Percentiles rank a stretch among this genome's conserved stretches.
Conservation (phyloP, 2,888 invertebrate genomes). For the Rhorus exstirpatorius region DNA sequence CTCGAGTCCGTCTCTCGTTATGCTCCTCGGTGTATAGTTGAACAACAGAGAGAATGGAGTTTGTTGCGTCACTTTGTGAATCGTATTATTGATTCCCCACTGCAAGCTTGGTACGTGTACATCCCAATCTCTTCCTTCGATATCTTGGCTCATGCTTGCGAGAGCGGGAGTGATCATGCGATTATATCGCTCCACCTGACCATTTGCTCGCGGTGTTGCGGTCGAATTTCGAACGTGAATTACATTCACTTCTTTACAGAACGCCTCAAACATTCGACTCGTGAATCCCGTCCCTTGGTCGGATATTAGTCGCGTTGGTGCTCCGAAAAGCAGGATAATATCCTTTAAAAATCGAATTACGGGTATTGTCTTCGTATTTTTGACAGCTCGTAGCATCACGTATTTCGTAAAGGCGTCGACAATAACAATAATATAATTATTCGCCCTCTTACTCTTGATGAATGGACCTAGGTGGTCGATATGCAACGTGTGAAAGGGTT, state of each 20-base stretch:
- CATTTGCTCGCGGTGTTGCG: slow-evolving; percentile 76
- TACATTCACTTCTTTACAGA: slow-evolving; percentile 44
- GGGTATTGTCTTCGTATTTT: slow-evolving; percentile 25
- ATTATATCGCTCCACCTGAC: slow-evolving; percentile 76
- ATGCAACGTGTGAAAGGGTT: slow-evolving; percentile 64
- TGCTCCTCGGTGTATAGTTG: no score
- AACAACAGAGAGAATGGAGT: no score
- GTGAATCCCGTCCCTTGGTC: slow-evolving; percentile 60
- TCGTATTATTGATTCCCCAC: slow-evolving; percentile 71
- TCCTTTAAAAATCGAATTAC: slow-evolving; percentile 29
- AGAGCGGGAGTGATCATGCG: slow-evolving; percentile 70
- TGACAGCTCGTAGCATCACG: slow-evolving; percentile 33
- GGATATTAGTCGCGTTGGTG: slow-evolving; percentile 36
- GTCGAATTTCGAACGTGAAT: slow-evolving; percentile 73
- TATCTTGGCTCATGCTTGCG: slow-evolving; percentile 62
- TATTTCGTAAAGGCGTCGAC: slow-evolving; percentile 58
- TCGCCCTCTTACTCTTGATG: slow-evolving; percentile 34
- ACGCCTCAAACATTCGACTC: slow-evolving; percentile 47
- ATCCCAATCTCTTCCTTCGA: slow-evolving; percentile 71
- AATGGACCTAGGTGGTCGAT: slow-evolving; percentile 65
- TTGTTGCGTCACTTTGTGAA: slow-evolving; percentile 66
- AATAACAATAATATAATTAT: slow-evolving; percentile 38
- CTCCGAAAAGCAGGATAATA: slow-evolving; percentile 27
- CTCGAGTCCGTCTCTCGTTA: no score
- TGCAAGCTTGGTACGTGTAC: slow-evolving; percentile 62